phyloP scores from a whole-genome alignment of 2,797 vertebrate genomes.

The Phoxinus dragarum region DNA sequence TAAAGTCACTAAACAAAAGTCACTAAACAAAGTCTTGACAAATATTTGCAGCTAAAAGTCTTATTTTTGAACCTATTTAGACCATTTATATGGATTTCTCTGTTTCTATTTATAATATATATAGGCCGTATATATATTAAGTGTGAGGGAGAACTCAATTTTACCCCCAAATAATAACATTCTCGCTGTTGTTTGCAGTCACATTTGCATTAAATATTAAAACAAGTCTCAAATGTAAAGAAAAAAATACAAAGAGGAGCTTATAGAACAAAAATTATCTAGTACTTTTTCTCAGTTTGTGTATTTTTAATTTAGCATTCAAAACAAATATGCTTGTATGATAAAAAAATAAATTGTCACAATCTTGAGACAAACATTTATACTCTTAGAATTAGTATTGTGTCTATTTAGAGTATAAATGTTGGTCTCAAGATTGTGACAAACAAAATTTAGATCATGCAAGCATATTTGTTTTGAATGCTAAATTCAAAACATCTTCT shows the following conservation, averaged over 20 bases:
- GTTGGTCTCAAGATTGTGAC: too few species aligned
- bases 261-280: neutral
- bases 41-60: neutral
- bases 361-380: neutral
- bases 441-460: too few species aligned
- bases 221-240: neutral
- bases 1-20: neutral
- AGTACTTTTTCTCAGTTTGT: neutral
- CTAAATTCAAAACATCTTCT: too few species aligned
- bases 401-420: too few species aligned
- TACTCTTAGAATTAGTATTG: neutral
- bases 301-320: neutral
- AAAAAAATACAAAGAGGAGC: neutral
- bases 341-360: neutral
- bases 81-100: neutral
- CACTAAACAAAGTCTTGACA: neutral
- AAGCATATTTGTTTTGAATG: too few species aligned
- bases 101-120: neutral
- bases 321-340: neutral
- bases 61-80: neutral
- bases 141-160: neutral
- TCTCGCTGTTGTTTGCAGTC: neutral
- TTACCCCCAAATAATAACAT: neutral
- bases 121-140: too few species aligned
- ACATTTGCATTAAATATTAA: neutral